Evolutionary conservation across 2,113 vertebrate species (phyloP).

Genomic region (Cyanoramphus novaezelandiae): DNA sequence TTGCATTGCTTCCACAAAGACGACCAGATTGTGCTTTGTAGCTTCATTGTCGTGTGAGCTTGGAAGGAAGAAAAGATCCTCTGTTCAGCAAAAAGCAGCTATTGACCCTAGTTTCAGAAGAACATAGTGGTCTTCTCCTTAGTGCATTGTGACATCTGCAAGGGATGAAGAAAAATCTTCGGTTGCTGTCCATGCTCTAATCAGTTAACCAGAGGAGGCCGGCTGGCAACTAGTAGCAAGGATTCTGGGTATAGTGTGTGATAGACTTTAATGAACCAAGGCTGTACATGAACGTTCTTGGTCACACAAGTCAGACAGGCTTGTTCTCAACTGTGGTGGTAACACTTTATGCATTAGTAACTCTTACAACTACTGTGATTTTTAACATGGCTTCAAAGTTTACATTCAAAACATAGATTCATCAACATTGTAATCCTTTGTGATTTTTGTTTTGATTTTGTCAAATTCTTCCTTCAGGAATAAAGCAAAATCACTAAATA

Average conservation of each 20-base stretch:
- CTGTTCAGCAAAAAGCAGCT: neutral
- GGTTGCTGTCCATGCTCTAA: neutral
- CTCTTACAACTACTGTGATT: neutral
- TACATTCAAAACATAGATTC: neutral
- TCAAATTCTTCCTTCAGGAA: neutral
- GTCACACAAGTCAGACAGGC: neutral
- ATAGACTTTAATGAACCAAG: neutral
- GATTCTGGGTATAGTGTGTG: neutral
- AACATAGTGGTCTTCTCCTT: neutral
- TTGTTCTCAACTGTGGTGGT: neutral
- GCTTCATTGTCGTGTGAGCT: neutral
- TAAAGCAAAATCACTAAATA: neutral
- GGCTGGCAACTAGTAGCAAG: neutral
- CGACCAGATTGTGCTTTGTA: neutral
- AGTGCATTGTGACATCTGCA: neutral
- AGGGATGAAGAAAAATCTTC: neutral
- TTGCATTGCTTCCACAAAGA: neutral
- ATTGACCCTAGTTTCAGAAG: neutral
- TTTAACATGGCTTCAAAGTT: neutral
- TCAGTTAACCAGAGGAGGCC: neutral
- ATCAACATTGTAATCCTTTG: rapidly evolving
- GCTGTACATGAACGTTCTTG: rapidly evolving
- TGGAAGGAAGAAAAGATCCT: neutral
- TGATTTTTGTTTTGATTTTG: neutral
- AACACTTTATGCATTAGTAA: neutral